Conservation (phyloP, 1,140 invertebrate genomes). For the Homalodisca vitripennis region DNA sequence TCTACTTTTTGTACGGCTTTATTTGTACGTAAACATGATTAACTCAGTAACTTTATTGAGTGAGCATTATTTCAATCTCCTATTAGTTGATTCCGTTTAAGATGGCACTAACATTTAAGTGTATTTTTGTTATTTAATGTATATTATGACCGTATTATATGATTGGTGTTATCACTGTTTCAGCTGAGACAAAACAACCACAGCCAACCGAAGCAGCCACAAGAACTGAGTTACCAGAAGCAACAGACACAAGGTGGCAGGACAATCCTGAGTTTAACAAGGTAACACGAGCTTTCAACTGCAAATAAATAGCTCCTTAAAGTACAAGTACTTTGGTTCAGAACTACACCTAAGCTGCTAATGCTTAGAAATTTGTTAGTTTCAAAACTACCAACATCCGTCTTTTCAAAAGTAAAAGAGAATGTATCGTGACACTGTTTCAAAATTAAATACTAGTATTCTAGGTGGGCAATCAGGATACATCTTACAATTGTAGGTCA, state of each 20-base stretch:
- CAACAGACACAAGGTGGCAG: slow-evolving; percentile 1
- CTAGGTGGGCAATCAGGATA: no score
- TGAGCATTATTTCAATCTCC: no score
- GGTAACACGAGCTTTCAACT: background rate
- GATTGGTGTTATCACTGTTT: background rate
- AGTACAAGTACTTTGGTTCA: background rate
- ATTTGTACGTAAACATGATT: no score
- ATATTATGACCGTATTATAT: background rate
- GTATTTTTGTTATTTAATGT: background rate
- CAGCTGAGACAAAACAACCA: background rate
- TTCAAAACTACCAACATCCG: background rate
- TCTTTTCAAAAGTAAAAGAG: background rate
- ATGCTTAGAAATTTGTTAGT: background rate
- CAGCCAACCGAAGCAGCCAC: background rate
- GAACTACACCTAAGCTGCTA: background rate
- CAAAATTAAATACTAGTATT: no score
- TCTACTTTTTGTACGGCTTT: no score
- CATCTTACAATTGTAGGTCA: no score
- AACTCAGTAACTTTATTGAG: no score
- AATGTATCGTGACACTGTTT: background rate
- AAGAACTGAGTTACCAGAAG: background rate
- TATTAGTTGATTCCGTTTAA: background rate
- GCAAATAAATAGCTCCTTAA: background rate
- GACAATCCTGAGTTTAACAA: slow-evolving; percentile 14
- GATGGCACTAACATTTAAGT: background rate